Evolutionary conservation across 2,797 vertebrate species (phyloP).

Genomic region (Orestias chungarensis): DNA sequence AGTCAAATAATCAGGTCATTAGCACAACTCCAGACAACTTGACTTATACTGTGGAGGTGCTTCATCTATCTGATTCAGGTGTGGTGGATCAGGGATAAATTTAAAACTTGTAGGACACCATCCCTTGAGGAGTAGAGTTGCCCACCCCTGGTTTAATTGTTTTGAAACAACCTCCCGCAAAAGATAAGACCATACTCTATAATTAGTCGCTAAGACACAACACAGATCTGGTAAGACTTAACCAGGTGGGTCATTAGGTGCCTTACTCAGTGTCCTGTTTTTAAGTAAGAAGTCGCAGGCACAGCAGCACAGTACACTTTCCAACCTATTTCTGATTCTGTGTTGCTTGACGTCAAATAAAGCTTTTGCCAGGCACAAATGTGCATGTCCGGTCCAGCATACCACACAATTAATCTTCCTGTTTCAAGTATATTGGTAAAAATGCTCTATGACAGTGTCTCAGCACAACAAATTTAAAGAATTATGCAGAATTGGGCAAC

Average conservation of each 20-base stretch:
- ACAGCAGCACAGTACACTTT: slow-evolving; percentile 1
- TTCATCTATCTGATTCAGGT: too few species aligned
- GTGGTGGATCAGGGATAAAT: too few species aligned
- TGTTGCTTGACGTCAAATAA: not conserved
- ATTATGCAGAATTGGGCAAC: not conserved
- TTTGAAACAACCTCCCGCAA: not conserved
- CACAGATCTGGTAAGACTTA: not conserved
- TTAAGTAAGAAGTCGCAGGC: not conserved
- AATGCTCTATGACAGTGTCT: not conserved
- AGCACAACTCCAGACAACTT: too few species aligned
- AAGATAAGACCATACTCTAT: not conserved
- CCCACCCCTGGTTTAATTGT: too few species aligned
- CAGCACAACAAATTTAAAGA: not conserved
- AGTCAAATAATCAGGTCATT: too few species aligned
- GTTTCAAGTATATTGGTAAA: not conserved
- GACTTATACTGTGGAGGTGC: too few species aligned
- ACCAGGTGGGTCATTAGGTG: not conserved
- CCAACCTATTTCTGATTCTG: not conserved
- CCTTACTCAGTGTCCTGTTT: not conserved
- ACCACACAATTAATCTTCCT: not conserved
- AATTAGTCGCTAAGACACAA: not conserved
- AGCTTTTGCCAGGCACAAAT: not conserved
- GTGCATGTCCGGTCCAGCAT: not conserved
- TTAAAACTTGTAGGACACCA: too few species aligned
- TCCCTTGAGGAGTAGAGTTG: too few species aligned